These are phyloP conservation scores for Drosophila punjabiensis DNA, from an alignment of 1,140 invertebrate genomes.

Conservation along the genomic window DNA sequence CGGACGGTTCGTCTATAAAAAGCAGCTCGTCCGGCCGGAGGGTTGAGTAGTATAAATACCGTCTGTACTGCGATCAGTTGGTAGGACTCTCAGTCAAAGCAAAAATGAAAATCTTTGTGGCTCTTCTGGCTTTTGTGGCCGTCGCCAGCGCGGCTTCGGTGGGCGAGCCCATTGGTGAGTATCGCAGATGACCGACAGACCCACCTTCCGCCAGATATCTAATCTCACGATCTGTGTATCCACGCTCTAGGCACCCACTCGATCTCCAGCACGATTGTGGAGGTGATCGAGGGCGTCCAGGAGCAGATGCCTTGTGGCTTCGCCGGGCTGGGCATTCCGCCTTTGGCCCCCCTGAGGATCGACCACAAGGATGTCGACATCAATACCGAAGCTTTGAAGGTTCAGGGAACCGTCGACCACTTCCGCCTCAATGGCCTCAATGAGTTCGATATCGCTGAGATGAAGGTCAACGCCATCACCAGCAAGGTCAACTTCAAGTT, in stretches of 20 bases:
- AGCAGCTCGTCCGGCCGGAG: constrained; percentile 16
- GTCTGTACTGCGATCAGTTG: constrained; percentile 65
- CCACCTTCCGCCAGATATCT: no score
- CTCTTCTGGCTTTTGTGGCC: constrained; percentile 73
- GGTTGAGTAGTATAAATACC: constrained; percentile 76
- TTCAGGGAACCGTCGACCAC: constrained; percentile 68
- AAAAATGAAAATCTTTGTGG: constrained; percentile 57
- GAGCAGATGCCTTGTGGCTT: constrained; percentile 84
- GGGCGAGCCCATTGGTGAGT: constrained; percentile 64
- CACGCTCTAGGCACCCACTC: constrained; percentile 45
- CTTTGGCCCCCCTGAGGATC: constrained; percentile 73
- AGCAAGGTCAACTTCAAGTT: constrained; percentile 81
- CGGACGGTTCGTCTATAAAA: constrained; percentile 72
- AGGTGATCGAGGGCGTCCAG: constrained; percentile 55
- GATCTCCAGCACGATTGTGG: constrained; percentile 67
- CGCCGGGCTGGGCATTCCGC: constrained; percentile 69
- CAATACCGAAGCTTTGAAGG: constrained; percentile 53
- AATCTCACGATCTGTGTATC: neutral
- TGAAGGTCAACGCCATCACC: constrained; percentile 77
- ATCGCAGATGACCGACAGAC: no score
- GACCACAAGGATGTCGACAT: constrained; percentile 67
- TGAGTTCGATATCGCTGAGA: constrained; percentile 77
- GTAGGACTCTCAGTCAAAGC: constrained; percentile 63
- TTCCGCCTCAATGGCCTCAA: constrained; percentile 80
- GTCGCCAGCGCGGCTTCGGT: constrained; percentile 61